Percentiles rank a stretch among this genome's conserved stretches.
phyloP scores from a whole-genome alignment of 2,888 invertebrate species.

The Antitype chi region DNA sequence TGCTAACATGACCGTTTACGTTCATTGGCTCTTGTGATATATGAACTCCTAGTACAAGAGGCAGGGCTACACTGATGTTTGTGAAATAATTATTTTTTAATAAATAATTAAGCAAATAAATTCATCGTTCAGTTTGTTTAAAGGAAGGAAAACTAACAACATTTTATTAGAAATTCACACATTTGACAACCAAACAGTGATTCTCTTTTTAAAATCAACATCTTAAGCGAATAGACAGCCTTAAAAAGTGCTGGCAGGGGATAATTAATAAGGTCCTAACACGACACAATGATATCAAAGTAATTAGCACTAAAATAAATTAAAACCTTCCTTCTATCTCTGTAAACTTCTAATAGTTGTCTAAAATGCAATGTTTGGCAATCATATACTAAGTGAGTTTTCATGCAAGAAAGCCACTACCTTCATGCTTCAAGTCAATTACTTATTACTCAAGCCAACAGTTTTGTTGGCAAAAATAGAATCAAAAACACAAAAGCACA shows the following conservation, averaged over 20 bases:
- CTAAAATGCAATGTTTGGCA: not conserved
- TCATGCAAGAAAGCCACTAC: not conserved
- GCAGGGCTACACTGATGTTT: too few species aligned
- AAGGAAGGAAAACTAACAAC: not conserved
- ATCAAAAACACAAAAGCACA: not conserved
- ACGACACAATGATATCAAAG: not conserved
- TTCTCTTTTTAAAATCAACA: not conserved
- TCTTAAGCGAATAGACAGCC: not conserved
- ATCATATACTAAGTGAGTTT: conserved; percentile 1
- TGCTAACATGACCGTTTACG: not conserved
- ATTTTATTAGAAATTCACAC: not conserved
- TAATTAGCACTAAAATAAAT: not conserved
- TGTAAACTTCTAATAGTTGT: not conserved
- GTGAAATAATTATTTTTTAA: too few species aligned
- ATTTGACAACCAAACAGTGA: not conserved
- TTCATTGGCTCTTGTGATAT: not conserved
- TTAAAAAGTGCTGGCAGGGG: not conserved
- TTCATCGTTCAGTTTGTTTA: not conserved
- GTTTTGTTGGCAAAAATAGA: not conserved
- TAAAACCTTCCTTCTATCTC: not conserved
- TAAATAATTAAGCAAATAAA: too few species aligned
- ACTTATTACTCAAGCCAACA: not conserved
- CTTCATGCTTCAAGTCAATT: not conserved
- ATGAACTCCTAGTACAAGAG: not conserved
- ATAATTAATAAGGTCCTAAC: not conserved